These are phyloP conservation scores for Hydrotaea cyrtoneurina DNA, from an alignment of 2,888 invertebrate genomes.

Conservation along the genomic window DNA sequence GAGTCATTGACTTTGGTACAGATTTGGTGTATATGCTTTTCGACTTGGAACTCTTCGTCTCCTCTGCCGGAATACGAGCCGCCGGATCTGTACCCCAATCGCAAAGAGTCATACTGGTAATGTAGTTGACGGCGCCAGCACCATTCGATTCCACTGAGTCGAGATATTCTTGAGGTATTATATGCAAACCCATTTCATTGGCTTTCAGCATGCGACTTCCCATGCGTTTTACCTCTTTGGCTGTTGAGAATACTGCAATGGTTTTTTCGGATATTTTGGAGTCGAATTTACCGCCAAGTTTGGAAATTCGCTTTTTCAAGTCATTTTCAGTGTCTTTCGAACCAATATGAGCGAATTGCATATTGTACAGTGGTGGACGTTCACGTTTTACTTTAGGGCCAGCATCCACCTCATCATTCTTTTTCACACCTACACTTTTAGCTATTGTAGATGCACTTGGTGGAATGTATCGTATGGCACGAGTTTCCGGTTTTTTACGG, in stretches of 20 bases:
- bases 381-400: constrained; percentile 84
- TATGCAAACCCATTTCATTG: constrained; percentile 87
- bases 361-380: constrained; percentile 87
- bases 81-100: constrained; percentile 89
- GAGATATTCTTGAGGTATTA: constrained; percentile 89
- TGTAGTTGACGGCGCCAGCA: constrained; percentile 83
- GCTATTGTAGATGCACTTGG: constrained; percentile 80
- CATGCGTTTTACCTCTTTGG: constrained; percentile 86
- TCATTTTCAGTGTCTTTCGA: constrained; percentile 83
- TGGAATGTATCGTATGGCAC: constrained; percentile 83
- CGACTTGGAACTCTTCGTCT: constrained; percentile 84
- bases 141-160: constrained; percentile 85
- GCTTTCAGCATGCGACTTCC: constrained; percentile 85
- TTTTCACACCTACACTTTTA: constrained; percentile 70
- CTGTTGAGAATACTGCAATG: constrained; percentile 89
- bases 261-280: constrained; percentile 84
- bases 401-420: constrained; percentile 78
- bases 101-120: constrained; percentile 88
- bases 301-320: constrained; percentile 86
- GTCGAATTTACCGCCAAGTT: constrained; percentile 89
- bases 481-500: constrained; percentile 83
- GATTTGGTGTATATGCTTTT: constrained; percentile 84
- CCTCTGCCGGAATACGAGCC: constrained; percentile 80
- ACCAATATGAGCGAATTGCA: constrained; percentile 88
- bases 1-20: constrained; percentile 84